phyloP scores from a whole-genome alignment of 2,797 vertebrate species.

The Cynopterus sphinx region DNA sequence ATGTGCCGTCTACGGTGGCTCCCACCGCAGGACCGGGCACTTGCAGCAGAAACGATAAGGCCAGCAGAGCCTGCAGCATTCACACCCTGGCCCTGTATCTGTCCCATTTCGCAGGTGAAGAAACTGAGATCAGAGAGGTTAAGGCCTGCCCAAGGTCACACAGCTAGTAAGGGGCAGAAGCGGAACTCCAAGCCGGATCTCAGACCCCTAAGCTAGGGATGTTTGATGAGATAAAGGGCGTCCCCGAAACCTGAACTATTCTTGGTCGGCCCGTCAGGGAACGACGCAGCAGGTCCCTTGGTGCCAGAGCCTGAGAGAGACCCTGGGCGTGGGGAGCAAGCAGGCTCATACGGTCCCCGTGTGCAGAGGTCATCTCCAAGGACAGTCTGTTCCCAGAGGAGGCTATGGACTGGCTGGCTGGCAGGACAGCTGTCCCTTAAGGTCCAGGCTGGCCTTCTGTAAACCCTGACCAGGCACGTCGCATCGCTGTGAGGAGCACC shows the following conservation, averaged over 20 bases:
- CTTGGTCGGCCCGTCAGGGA: fast-evolving
- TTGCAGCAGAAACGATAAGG: background rate
- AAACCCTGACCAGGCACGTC: background rate
- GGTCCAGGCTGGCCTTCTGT: background rate
- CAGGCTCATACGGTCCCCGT: fast-evolving
- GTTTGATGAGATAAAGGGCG: background rate
- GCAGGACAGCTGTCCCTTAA: background rate
- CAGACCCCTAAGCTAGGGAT: background rate
- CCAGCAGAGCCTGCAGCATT: background rate
- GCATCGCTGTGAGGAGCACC: background rate
- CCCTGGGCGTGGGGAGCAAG: fast-evolving
- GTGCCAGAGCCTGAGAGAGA: background rate
- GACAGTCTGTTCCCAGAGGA: background rate
- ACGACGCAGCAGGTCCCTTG: too few relatives aligned
- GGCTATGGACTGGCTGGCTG: background rate
- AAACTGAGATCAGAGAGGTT: background rate
- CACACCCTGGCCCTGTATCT: background rate
- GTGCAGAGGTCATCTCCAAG: background rate
- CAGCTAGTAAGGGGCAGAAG: background rate
- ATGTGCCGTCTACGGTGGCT: too few relatives aligned
- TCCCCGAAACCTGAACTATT: background rate
- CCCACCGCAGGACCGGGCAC: fast-evolving
- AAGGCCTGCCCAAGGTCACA: background rate
- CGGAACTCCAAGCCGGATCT: background rate
- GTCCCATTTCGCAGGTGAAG: background rate